Evolutionary conservation across 2,113 vertebrate genomes (phyloP).

Genomic region (Suncus etruscus): DNA sequence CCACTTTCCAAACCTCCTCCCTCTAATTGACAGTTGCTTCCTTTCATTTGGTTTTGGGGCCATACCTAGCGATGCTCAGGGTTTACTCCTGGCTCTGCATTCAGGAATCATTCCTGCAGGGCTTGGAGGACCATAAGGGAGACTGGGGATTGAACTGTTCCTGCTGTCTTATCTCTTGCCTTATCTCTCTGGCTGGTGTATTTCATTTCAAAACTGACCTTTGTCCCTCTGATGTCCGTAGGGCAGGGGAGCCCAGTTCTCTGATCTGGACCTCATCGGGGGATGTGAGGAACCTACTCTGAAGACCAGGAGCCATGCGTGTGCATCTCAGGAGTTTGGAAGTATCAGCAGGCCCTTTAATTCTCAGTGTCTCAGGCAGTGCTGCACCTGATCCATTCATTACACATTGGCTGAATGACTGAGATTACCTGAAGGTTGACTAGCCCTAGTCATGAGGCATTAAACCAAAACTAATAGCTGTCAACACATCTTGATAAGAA

Average conservation of each 20-base stretch:
- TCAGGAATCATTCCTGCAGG: too few relatives aligned
- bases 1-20: too few relatives aligned
- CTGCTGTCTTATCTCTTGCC: too few relatives aligned
- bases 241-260: neutral
- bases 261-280: neutral
- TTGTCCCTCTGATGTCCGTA: neutral
- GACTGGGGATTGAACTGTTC: too few relatives aligned
- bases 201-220: constrained; percentile 29
- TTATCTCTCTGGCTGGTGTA: neutral
- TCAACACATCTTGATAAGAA: neutral
- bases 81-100: too few relatives aligned
- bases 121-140: too few relatives aligned
- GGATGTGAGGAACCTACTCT: neutral
- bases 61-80: too few relatives aligned
- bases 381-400: constrained; percentile 65
- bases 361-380: neutral
- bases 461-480: constrained; percentile 57
- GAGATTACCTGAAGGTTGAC: constrained; percentile 65
- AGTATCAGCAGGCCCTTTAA: constrained; percentile 46
- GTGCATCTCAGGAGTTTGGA: neutral
- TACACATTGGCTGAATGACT: constrained; percentile 54
- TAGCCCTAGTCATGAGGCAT: constrained; percentile 16
- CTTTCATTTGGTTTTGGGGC: too few relatives aligned
- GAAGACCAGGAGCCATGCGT: neutral
- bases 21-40: too few relatives aligned